These are phyloP conservation scores for Platynereis dumerilii DNA, from an alignment of 2,888 invertebrate species.

Conservation along the genomic window DNA sequence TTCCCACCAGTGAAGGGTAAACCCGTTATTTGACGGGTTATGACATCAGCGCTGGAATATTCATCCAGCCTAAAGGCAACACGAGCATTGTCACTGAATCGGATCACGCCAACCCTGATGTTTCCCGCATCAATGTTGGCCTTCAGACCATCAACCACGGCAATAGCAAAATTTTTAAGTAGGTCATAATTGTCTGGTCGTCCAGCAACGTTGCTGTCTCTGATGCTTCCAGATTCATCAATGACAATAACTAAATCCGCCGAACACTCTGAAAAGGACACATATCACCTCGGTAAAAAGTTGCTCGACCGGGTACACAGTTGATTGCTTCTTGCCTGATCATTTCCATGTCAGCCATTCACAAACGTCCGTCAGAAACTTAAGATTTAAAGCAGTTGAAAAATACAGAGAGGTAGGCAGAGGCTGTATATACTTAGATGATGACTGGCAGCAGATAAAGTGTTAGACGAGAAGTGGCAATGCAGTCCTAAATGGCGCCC, in stretches of 20 bases:
- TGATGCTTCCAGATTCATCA: slow-evolving; percentile 18
- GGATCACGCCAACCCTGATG: slow-evolving; percentile 5
- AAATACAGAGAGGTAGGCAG: too few species aligned
- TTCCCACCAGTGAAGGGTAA: slow-evolving; percentile 18
- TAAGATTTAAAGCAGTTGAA: too few species aligned
- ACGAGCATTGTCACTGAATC: slow-evolving; percentile 14
- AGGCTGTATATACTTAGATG: too few species aligned
- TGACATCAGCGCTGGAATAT: slow-evolving; percentile 1
- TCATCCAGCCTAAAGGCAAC: slow-evolving; percentile 1
- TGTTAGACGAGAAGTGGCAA: too few species aligned
- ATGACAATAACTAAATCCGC: slow-evolving; percentile 15
- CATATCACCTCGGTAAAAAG: too few species aligned
- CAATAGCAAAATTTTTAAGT: slow-evolving; percentile 2
- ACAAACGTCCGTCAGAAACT: too few species aligned
- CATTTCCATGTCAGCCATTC: too few species aligned
- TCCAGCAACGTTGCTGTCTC: slow-evolving; percentile 8
- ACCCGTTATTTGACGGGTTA: neutral
- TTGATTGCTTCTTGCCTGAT: too few species aligned
- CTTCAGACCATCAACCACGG: neutral
- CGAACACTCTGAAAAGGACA: slow-evolving; percentile 16
- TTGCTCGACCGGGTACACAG: too few species aligned
- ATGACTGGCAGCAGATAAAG: too few species aligned
- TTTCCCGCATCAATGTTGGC: neutral
- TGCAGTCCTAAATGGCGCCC: too few species aligned
- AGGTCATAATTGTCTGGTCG: slow-evolving; percentile 10